These are phyloP conservation scores for Stylophora pistillata DNA, from an alignment of 64 coral and sea anemone species.

Conservation along the genomic window DNA sequence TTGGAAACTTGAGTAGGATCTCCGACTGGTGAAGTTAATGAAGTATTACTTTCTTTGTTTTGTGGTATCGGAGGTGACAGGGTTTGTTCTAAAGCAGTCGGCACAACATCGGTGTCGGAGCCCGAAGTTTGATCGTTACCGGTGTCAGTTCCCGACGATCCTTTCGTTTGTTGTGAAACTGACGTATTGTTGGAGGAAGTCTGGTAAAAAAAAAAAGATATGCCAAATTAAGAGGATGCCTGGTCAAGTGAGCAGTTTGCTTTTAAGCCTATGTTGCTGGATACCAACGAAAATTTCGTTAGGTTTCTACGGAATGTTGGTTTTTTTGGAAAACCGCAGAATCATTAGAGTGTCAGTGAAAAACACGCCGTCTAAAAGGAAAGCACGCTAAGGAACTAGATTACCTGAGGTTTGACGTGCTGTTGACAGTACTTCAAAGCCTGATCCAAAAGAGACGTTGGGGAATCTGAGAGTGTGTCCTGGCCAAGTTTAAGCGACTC, in stretches of 20 bases:
- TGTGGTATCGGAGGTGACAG: neutral
- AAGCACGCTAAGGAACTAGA: neutral
- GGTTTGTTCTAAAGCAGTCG: neutral
- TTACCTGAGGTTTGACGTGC: constrained; percentile 78
- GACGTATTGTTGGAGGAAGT: constrained; percentile 28
- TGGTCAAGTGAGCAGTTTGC: no score
- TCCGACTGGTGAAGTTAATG: neutral
- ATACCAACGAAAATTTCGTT: no score
- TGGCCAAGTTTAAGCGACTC: neutral
- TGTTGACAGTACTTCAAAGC: constrained; percentile 88
- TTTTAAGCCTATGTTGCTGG: no score
- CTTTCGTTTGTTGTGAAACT: constrained; percentile 46
- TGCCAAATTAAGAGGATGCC: neutral
- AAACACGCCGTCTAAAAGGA: no score
- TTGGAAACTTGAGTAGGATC: neutral
- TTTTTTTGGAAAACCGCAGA: no score
- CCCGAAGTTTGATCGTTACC: constrained; percentile 43
- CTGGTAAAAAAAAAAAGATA: constrained; percentile 37
- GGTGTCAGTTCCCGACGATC: constrained; percentile 51
- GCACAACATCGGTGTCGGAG: constrained; percentile 22
- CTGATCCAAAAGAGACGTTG: constrained; percentile 64
- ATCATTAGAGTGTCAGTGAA: no score
- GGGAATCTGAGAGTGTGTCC: constrained; percentile 27
- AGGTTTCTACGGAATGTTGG: no score
- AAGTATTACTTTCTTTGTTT: neutral